phyloP scores from a whole-genome alignment of 2,113 vertebrate species.

The Eubucco bourcierii region DNA sequence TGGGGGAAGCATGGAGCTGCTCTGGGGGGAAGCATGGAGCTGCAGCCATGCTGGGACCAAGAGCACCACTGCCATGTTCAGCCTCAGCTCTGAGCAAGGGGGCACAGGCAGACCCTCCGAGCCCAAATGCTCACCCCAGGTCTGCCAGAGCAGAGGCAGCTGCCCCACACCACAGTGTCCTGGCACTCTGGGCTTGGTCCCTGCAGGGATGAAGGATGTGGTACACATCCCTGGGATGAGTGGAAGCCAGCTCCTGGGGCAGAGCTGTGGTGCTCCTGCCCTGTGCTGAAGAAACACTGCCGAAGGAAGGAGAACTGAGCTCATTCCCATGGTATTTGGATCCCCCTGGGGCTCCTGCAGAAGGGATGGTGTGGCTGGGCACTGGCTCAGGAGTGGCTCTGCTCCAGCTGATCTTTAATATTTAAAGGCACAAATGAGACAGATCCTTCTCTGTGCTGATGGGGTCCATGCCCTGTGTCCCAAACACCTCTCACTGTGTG shows the following conservation, averaged over 20 bases:
- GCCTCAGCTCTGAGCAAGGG: background rate
- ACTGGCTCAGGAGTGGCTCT: background rate
- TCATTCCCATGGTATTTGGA: background rate
- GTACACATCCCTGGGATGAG: rapidly evolving
- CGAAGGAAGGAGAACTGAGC: background rate
- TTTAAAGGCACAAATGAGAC: slow-evolving; percentile 41
- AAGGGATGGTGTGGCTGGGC: background rate
- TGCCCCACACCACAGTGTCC: rapidly evolving
- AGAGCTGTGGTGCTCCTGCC: background rate
- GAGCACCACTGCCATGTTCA: background rate
- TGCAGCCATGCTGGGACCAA: background rate
- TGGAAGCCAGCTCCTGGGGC: background rate
- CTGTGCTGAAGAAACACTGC: background rate
- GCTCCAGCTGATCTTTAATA: slow-evolving; percentile 34
- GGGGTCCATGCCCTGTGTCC: background rate
- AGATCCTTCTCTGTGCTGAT: background rate
- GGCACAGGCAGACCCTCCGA: background rate
- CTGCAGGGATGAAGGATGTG: background rate
- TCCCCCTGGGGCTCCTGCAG: background rate
- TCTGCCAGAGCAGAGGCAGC: rapidly evolving
- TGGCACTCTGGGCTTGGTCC: background rate
- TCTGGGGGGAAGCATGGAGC: rapidly evolving
- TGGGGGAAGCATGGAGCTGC: background rate
- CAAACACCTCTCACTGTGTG: rapidly evolving
- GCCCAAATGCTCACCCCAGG: rapidly evolving